These are phyloP conservation scores for Tokudaia muenninki DNA, from an alignment of 2,797 vertebrate genomes.

Conservation along the genomic window DNA sequence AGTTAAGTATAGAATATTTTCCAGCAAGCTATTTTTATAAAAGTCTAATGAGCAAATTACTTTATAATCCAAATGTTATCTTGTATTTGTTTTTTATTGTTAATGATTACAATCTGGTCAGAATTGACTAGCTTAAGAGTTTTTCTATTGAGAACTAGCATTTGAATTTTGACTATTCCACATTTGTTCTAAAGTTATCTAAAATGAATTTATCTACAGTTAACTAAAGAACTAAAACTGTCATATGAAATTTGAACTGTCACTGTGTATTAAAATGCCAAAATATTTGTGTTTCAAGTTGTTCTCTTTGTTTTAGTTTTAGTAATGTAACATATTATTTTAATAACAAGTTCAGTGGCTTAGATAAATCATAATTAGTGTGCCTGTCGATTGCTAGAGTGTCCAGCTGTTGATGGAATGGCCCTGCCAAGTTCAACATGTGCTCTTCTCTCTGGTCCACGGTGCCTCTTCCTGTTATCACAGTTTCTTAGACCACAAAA, in stretches of 20 bases:
- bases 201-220: constrained; percentile 15
- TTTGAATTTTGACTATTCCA: background rate
- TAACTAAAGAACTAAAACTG: background rate
- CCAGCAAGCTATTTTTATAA: background rate
- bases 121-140: background rate
- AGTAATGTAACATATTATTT: background rate
- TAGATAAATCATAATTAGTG: background rate
- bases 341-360: background rate
- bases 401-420: background rate
- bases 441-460: background rate
- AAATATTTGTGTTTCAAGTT: background rate
- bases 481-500: background rate
- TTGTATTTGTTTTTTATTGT: background rate
- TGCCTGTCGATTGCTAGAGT: background rate
- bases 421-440: background rate
- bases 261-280: background rate
- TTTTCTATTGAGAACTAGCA: background rate
- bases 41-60: background rate
- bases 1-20: background rate
- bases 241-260: background rate
- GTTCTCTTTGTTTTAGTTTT: background rate
- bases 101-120: background rate
- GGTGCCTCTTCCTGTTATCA: accelerated
- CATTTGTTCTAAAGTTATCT: background rate
- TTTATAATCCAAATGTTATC: constrained; percentile 7